Base-by-base conservation (phyloP, 2,797 vertebrate species). In the Knipowitschia caucasica region DNA sequence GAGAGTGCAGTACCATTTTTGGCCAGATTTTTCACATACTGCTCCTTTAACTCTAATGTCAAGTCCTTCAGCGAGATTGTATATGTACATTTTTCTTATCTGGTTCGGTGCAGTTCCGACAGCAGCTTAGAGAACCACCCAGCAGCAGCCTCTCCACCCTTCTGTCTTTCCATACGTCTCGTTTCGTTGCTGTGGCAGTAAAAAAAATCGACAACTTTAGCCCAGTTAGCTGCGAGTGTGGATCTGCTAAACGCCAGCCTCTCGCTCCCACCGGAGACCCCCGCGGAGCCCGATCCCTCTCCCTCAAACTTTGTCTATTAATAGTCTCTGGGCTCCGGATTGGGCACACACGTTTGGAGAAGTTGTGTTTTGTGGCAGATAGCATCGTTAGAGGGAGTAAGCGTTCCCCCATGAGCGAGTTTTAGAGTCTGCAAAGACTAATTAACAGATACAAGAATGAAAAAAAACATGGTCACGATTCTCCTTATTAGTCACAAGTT, bases 271-370 rank as follows among this genome's bases (percentile, higher is more conserved):
- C 23, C 57, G 17, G 66, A 74, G 71, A 55, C 46, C 74, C 64
- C 78, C 67, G 35, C 6, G 51, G 69, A 75, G 62, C 61, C 71
- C 69, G 77, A 83, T 83, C 65, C 66, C 50, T 50, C 65, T 73
- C 58, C 3, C 9, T 69, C 62, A 78, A 79, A 68, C 63, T 77
- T 74, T 58, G 52, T 69, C 66, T 81, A 77, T 75, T 74, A 75
- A 71, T 77, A 83, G 76, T 15, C 73, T 77, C 71, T 51, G 36
- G 59, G 58, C 40, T 17, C 59, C 72, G n/a, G n/a, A n/a, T n/a
- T 73, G 9, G 67, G 12, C 40, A 24, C 23, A 50, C 72, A 80
- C 66, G 73, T 73, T 66, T 62, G 56, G 62, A 21, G 9, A 49
- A 54, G 57, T 34, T 12, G 57, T 44, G 15, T 53, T 56, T 42